Conservation (phyloP, 1,140 invertebrate species). For the Oreohelix idahoensis region DNA sequence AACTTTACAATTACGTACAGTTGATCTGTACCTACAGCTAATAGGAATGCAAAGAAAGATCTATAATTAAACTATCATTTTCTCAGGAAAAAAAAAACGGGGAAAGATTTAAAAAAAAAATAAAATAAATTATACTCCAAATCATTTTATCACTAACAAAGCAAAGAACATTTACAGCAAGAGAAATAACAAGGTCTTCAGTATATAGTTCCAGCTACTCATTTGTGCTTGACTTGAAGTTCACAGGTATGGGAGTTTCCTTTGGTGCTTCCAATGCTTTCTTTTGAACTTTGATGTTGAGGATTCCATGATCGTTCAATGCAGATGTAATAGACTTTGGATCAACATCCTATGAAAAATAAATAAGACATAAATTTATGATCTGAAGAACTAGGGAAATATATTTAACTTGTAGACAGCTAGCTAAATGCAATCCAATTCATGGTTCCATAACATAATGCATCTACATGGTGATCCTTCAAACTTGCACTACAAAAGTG, state of each 20-base stretch:
- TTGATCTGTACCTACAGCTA: background rate
- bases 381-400: no score
- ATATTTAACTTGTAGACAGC: no score
- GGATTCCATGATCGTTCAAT: constrained; percentile 13
- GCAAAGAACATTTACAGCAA: background rate
- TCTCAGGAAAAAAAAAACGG: background rate
- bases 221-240: background rate
- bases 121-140: background rate
- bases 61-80: background rate
- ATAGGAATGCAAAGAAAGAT: background rate
- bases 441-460: background rate
- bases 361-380: no score
- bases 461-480: no score
- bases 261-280: constrained; percentile 5
- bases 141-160: background rate
- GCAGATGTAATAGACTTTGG: constrained; percentile 14
- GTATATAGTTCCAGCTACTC: background rate
- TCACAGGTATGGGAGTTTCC: constrained; percentile 18
- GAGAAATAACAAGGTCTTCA: no score
- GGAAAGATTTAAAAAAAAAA: background rate
- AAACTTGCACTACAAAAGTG: no score
- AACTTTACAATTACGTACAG: no score
- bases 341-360: constrained; percentile 16
- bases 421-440: no score
- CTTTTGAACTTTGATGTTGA: constrained; percentile 24